Conservation (phyloP, 2,888 invertebrate genomes). For the Seira musarum region DNA sequence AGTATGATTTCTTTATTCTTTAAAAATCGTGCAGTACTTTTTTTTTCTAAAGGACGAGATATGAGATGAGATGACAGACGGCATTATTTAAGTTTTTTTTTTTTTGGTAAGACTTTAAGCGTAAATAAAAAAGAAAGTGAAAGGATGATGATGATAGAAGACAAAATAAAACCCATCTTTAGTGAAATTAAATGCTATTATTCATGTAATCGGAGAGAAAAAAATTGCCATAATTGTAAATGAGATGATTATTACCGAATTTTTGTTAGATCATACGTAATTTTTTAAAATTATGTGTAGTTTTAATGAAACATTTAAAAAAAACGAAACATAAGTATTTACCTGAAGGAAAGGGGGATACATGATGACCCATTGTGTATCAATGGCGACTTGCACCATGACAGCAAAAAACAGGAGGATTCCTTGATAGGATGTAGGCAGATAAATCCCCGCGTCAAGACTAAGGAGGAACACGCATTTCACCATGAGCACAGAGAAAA, state of each 20-base stretch:
- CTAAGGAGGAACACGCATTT: conserved; percentile 95
- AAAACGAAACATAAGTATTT: too few relatives aligned
- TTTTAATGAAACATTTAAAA: too few relatives aligned
- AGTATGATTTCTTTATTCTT: neutral
- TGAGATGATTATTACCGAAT: too few relatives aligned
- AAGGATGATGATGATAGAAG: conserved; percentile 18
- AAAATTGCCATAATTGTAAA: too few relatives aligned
- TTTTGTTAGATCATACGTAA: too few relatives aligned
- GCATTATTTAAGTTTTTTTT: too few relatives aligned
- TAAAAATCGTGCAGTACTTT: neutral
- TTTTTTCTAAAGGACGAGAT: conserved; percentile 2
- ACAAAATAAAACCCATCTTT: neutral
- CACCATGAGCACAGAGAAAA: conserved; percentile 92
- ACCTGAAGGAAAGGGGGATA: conserved; percentile 67
- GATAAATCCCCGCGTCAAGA: conserved; percentile 90
- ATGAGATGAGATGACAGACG: neutral
- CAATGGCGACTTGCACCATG: conserved; percentile 80
- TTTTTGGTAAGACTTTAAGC: neutral
- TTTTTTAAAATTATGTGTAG: too few relatives aligned
- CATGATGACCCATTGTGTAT: conserved; percentile 67
- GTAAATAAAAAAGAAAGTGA: conserved; percentile 35
- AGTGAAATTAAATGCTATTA: neutral
- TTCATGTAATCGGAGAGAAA: too few relatives aligned
- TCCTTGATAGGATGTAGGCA: conserved; percentile 92
- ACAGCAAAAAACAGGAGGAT: conserved; percentile 91